Evolutionary conservation across 2,797 vertebrate species (phyloP), one percentile per base, ranked within the genome.

Genomic region (Dendrocincla fuliginosa): DNA sequence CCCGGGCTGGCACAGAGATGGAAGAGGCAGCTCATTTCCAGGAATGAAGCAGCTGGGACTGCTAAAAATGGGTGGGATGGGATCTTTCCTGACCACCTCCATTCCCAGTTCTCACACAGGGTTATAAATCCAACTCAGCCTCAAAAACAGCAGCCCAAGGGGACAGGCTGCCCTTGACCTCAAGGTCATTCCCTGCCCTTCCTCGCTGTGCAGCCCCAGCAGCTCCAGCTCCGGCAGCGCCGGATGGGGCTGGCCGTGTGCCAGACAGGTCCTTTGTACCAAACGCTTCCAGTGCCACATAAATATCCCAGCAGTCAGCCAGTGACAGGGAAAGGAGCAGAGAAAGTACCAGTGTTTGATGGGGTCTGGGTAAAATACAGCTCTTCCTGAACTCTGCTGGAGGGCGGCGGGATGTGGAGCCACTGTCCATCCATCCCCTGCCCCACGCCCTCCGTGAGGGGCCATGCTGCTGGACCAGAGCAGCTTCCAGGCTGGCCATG

Each of bases 291-390:
- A 71, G 50, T 6, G 39, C 76, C 94, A 60, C 80, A 92, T 92
- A 92, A 97, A 97, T 90, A 96, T 57, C 85, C 89, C 2, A 2
- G 84, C 95, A 93, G 93, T n/a, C 85, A 64, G 91, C 46, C 9
- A 84, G 85, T 32, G 73, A 39, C 90, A 68, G 91, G 64, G 89
- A 83, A 93, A 80, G 85, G 87, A 95, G 96, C 80, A 65, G 24
- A 93, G 96, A 64, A 73, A 89, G 17, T 4, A 1, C 13, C 23
- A 32, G 82, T 11, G 68, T 65, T 65, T 52, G 96, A 86, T 11
- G 33, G 91, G 49, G 52, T 67, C 76, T 64, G 76, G 78, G 69
- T 49, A 89, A 95, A 97, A 96, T 70, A 56, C 4, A 42, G 83
- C 37, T 87, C 61, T 93, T 94, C 85, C 75, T 44, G 67, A 74